These are phyloP conservation scores for Cistogaster globosa DNA, from an alignment of 2,888 invertebrate genomes.

Conservation along the genomic window DNA sequence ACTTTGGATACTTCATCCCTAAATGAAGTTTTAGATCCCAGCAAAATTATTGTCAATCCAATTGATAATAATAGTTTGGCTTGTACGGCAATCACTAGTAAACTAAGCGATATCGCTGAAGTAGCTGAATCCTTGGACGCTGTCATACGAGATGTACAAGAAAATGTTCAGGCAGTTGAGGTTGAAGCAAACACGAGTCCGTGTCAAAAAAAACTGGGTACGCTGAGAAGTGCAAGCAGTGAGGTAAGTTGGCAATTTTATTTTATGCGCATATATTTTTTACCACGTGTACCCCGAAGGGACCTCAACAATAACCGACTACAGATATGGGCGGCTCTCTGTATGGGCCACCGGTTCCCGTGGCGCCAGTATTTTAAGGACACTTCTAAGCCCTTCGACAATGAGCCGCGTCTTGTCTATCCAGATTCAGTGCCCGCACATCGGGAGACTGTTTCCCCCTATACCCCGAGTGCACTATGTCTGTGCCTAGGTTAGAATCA, in stretches of 20 bases:
- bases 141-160: conserved; percentile 84
- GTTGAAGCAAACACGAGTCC: conserved; percentile 73
- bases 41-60: conserved; percentile 77
- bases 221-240: conserved; percentile 74
- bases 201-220: conserved; percentile 78
- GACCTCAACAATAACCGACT: too few species aligned
- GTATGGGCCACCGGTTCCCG: too few species aligned
- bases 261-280: too few species aligned
- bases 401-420: too few species aligned
- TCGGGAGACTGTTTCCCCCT: too few species aligned
- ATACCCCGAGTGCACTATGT: too few species aligned
- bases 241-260: conserved; percentile 74
- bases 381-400: too few species aligned
- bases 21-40: conserved; percentile 57
- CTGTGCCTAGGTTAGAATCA: too few species aligned
- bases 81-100: conserved; percentile 87
- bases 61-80: conserved; percentile 85
- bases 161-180: conserved; percentile 74
- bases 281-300: too few species aligned
- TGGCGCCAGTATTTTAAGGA: too few species aligned
- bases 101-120: conserved; percentile 86
- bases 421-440: too few species aligned
- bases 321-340: too few species aligned
- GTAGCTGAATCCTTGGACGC: conserved; percentile 88
- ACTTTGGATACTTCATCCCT: conserved; percentile 47